Evolutionary conservation across 2,113 vertebrate genomes (phyloP).

Genomic region (Phrynosoma platyrhinos): DNA sequence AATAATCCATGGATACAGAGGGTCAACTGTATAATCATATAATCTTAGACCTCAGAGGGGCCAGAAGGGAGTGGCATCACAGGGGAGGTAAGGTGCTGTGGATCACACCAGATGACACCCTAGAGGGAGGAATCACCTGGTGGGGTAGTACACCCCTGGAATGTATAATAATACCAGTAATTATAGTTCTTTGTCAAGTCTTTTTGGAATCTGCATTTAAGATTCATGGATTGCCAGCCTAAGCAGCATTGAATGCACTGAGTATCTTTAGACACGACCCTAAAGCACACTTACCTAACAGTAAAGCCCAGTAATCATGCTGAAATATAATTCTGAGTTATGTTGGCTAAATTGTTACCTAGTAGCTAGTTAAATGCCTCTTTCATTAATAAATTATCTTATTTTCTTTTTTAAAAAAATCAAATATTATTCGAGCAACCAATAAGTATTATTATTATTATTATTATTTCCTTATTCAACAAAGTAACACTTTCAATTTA

Average conservation of each 20-base stretch:
- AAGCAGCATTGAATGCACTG: not conserved
- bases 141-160: not conserved
- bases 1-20: no score
- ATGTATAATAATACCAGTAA: no score
- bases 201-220: not conserved
- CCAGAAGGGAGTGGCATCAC: not conserved
- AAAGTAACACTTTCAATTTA: no score
- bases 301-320: no score
- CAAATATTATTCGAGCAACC: not conserved
- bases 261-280: not conserved
- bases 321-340: not conserved
- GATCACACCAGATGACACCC: no score
- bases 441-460: no score
- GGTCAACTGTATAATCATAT: no score
- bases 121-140: no score
- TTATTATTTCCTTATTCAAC: no score
- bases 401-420: no score
- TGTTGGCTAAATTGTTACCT: not conserved
- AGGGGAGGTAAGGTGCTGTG: no score
- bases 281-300: not conserved
- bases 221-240: not conserved
- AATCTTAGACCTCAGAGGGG: no score
- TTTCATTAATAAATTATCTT: not conserved
- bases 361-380: not conserved
- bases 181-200: not conserved